Conservation (phyloP, 2,797 vertebrate species). For the Phylloscopus collybita region DNA sequence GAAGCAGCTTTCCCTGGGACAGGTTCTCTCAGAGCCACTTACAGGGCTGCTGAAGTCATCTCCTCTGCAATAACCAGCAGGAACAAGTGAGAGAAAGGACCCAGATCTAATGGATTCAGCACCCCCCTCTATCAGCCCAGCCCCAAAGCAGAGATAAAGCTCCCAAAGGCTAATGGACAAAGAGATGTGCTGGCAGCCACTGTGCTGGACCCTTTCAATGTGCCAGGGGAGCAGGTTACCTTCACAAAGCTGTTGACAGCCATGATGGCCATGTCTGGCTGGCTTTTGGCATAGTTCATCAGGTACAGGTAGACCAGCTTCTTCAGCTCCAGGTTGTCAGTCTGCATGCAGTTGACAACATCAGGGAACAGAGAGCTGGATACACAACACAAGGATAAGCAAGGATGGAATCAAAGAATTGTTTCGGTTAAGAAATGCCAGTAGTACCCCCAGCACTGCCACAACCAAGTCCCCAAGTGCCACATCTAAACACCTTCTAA, state of each 20-base stretch:
- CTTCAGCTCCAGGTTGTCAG: constrained; percentile 97
- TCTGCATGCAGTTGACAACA: constrained; percentile 99
- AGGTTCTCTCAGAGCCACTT: neutral
- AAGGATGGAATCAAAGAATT: neutral
- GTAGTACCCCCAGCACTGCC: neutral
- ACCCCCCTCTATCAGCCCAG: neutral
- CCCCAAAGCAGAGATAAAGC: neutral
- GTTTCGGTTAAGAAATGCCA: neutral
- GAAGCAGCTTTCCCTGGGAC: neutral
- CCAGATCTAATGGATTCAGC: neutral
- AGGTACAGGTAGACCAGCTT: constrained; percentile 97
- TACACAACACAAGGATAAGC: neutral
- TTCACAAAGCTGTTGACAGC: constrained; percentile 99
- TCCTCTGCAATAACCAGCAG: neutral
- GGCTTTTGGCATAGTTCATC: constrained; percentile 99
- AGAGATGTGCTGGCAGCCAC: neutral
- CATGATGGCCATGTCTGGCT: constrained; percentile 99
- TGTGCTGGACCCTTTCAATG: neutral
- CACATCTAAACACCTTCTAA: neutral
- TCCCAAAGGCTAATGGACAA: neutral
- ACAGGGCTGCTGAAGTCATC: neutral
- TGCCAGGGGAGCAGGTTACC: constrained; percentile 72
- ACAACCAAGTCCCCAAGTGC: neutral
- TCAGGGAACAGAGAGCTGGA: constrained; percentile 94
- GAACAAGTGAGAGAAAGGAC: neutral